Evolutionary conservation across 2,888 invertebrate genomes (phyloP).

Genomic region (Escarpia spicata): DNA sequence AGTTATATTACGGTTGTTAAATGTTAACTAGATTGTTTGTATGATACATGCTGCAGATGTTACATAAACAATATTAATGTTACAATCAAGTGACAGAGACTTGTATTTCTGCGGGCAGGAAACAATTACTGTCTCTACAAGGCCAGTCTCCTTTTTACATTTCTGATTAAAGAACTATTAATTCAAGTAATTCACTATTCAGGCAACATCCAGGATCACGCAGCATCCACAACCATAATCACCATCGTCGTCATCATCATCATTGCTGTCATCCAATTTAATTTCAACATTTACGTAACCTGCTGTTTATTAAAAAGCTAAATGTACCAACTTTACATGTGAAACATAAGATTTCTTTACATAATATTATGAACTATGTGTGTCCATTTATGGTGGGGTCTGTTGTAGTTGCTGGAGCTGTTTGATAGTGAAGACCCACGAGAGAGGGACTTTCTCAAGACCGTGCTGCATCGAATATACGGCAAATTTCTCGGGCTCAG

Average conservation of each 20-base stretch:
- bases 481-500: slow-evolving; percentile 64
- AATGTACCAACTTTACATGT: too few relatives aligned
- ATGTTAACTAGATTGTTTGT: too few relatives aligned
- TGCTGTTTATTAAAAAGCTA: too few relatives aligned
- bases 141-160: neutral
- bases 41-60: neutral
- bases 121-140: neutral
- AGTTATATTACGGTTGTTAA: too few relatives aligned
- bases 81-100: neutral
- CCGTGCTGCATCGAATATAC: slow-evolving; percentile 64
- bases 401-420: slow-evolving; percentile 56
- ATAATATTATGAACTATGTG: neutral
- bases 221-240: neutral
- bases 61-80: neutral
- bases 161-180: neutral
- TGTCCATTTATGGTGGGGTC: neutral
- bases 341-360: too few relatives aligned
- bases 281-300: too few relatives aligned
- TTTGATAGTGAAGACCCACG: slow-evolving; percentile 69
- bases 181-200: neutral
- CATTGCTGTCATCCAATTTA: too few relatives aligned
- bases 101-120: neutral
- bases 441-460: slow-evolving; percentile 64
- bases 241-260: too few relatives aligned
- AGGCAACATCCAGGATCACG: neutral